These are phyloP conservation scores for Acronicta alni DNA, from an alignment of 2,888 invertebrate species.

Conservation along the genomic window DNA sequence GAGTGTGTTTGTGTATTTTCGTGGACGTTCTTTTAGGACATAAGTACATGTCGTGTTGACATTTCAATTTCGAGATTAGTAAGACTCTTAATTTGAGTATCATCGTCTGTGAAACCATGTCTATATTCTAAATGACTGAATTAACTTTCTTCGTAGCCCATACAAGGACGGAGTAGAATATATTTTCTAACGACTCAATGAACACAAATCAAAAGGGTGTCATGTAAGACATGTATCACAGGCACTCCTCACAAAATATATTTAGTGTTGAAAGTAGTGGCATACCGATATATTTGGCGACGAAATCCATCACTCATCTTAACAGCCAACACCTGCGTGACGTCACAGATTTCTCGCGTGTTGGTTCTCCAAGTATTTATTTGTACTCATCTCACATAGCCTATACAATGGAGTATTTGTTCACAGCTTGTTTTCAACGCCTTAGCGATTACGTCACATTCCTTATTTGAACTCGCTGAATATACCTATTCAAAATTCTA, in stretches of 20 bases:
- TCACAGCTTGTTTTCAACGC: conserved; percentile 15
- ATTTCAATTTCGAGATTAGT: no score
- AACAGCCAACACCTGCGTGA: conserved; percentile 26
- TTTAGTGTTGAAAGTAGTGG: conserved; percentile 10
- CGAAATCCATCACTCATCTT: conserved; percentile 31
- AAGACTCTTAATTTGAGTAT: no score
- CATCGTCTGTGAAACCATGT: no score
- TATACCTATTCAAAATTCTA: conserved; percentile 5
- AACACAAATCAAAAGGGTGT: no score
- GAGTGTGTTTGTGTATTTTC: no score
- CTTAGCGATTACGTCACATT: conserved; percentile 18
- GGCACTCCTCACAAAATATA: not conserved
- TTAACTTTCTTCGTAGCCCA: no score
- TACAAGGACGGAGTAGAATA: no score
- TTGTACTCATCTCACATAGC: conserved; percentile 26
- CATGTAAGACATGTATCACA: no score
- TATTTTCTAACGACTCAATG: no score
- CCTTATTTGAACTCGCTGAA: conserved; percentile 14
- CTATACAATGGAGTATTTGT: conserved; percentile 25
- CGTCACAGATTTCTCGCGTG: conserved; percentile 26
- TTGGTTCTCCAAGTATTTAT: conserved; percentile 24
- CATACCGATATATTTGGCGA: conserved; percentile 10
- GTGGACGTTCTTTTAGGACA: no score
- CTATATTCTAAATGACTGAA: no score
- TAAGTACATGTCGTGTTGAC: no score